Conservation (phyloP, 2,113 vertebrate genomes). For the Dasypus novemcinctus region DNA sequence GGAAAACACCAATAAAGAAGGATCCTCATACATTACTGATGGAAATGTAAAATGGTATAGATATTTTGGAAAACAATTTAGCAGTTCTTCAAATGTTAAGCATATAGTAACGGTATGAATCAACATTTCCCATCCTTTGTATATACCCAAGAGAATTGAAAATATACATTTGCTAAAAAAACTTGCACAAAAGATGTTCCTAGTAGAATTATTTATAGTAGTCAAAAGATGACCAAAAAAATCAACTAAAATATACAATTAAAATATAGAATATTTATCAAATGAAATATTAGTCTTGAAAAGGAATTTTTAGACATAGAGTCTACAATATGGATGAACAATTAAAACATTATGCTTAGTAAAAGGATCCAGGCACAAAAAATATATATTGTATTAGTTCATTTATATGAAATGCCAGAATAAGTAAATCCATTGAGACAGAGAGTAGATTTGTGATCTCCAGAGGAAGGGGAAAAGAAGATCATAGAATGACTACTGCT, state of each 20-base stretch:
- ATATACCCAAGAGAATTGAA: neutral
- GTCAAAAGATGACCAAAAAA: neutral
- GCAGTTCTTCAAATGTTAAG: too few relatives aligned
- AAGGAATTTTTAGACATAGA: neutral
- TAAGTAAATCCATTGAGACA: neutral
- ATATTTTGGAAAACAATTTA: too few relatives aligned
- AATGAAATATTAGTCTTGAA: neutral
- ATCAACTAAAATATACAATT: neutral
- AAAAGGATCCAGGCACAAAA: neutral
- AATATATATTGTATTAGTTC: neutral
- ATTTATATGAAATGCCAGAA: neutral
- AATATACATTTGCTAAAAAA: neutral
- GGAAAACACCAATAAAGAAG: too few relatives aligned
- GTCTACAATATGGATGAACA: neutral
- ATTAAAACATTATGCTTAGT: neutral
- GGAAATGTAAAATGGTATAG: too few relatives aligned
- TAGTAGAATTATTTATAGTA: neutral
- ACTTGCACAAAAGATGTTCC: neutral
- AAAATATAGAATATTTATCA: neutral
- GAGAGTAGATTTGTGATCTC: neutral
- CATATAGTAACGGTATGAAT: too few relatives aligned
- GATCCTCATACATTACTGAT: too few relatives aligned
- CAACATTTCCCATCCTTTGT: too few relatives aligned
- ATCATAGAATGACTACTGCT: neutral
- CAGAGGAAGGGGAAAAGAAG: neutral